Percentiles rank a stretch among this genome's conserved stretches.
phyloP scores from a whole-genome alignment of 2,888 invertebrate species.

The Yponomeuta cagnagella region DNA sequence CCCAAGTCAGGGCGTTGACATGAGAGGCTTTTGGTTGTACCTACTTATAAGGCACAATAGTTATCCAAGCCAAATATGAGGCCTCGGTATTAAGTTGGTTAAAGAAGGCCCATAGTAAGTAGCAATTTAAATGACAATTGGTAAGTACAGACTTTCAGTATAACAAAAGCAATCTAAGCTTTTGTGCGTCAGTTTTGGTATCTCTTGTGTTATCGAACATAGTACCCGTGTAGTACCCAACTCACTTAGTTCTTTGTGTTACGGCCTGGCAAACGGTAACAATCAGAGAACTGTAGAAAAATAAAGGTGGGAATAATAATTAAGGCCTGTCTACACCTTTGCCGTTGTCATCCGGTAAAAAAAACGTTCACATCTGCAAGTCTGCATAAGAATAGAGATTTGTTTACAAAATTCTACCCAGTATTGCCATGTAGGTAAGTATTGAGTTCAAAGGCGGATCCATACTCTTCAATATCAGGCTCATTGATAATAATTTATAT shows the following conservation, averaged over 20 bases:
- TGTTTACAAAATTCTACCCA: no score
- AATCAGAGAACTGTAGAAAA: not conserved
- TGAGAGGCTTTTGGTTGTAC: not conserved
- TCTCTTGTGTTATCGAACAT: not conserved
- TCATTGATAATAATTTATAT: no score
- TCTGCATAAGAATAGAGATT: no score
- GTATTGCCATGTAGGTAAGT: no score
- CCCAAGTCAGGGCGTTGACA: not conserved
- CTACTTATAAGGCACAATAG: not conserved
- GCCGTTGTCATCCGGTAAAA: not conserved
- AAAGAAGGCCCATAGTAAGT: not conserved
- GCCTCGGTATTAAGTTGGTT: not conserved
- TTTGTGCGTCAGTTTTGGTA: not conserved
- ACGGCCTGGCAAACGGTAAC: not conserved
- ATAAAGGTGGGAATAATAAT: conserved; percentile 6
- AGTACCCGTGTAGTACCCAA: no score
- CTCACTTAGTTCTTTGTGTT: not conserved
- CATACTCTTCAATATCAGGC: no score
- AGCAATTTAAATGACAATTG: not conserved
- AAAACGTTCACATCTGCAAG: not conserved
- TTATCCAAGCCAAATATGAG: not conserved
- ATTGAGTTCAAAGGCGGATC: no score
- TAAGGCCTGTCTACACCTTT: not conserved
- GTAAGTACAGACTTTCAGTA: not conserved
- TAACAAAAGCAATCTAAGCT: conserved; percentile 1